These are phyloP conservation scores for Aselliscus stoliczkanus DNA, from an alignment of 2,797 vertebrate species.

Conservation along the genomic window DNA sequence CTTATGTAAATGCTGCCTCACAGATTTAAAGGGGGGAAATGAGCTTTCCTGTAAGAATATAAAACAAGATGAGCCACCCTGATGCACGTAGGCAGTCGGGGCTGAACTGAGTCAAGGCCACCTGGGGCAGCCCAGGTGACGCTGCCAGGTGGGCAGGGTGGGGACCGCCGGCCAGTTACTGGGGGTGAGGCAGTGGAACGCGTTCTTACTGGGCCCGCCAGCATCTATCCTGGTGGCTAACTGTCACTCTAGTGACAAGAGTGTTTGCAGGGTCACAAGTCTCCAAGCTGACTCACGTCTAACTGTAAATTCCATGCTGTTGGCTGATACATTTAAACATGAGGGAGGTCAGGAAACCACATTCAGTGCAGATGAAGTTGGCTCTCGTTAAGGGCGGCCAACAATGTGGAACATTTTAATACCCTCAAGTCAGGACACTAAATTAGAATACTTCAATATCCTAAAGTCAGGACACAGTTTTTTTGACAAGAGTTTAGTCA, in stretches of 20 bases:
- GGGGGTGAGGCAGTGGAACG: too few relatives aligned
- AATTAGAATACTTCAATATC: neutral
- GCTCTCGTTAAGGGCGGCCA: neutral
- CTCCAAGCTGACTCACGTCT: neutral
- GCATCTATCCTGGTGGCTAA: neutral
- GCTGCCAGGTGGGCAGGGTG: rapidly evolving
- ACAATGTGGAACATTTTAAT: neutral
- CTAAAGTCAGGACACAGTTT: too few relatives aligned
- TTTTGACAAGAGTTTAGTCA: neutral
- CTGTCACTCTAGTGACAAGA: neutral
- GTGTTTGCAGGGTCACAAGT: too few relatives aligned
- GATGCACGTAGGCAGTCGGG: rapidly evolving
- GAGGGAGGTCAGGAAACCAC: neutral
- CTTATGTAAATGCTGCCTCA: neutral
- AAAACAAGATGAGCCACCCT: too few relatives aligned
- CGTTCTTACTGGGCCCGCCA: neutral
- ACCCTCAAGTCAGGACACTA: too few relatives aligned
- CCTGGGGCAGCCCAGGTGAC: too few relatives aligned
- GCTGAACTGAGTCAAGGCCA: rapidly evolving
- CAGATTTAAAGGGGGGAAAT: rapidly evolving
- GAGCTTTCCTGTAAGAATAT: rapidly evolving
- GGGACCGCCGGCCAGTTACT: neutral
- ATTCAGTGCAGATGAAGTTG: neutral
- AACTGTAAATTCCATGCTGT: neutral
- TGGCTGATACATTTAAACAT: neutral